Conservation (phyloP, 2,113 vertebrate species). For the Lanius ludovicianus region DNA sequence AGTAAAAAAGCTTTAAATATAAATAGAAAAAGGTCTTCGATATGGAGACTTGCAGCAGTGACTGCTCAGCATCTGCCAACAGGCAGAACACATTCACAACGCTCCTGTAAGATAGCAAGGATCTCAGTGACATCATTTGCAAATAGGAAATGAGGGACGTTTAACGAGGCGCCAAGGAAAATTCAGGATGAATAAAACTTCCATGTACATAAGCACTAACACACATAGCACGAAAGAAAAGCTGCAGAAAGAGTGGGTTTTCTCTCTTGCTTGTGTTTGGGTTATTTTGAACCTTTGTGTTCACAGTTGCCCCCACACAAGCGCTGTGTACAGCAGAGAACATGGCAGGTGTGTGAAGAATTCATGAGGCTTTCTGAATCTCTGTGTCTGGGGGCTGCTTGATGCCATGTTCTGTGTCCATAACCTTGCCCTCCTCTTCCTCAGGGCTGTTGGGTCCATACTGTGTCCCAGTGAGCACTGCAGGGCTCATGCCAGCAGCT, state of each 20-base stretch:
- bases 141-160: not conserved
- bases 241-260: not conserved
- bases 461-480: accelerated
- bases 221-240: not conserved
- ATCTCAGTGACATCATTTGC: not conserved
- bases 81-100: not conserved
- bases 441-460: accelerated
- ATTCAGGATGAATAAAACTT: not conserved
- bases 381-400: not conserved
- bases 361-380: accelerated
- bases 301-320: not conserved
- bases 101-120: not conserved
- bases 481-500: not conserved
- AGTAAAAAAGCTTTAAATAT: not conserved
- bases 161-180: not conserved
- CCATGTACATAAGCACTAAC: not conserved
- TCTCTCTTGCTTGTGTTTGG: not conserved
- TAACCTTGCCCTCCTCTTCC: not conserved
- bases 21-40: not conserved
- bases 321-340: accelerated
- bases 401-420: accelerated
- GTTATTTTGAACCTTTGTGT: not conserved
- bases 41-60: not conserved
- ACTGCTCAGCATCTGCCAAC: not conserved
- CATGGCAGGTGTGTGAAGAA: not conserved